Conservation (phyloP, 2,113 vertebrate genomes). For the Uropsilus gracilis region DNA sequence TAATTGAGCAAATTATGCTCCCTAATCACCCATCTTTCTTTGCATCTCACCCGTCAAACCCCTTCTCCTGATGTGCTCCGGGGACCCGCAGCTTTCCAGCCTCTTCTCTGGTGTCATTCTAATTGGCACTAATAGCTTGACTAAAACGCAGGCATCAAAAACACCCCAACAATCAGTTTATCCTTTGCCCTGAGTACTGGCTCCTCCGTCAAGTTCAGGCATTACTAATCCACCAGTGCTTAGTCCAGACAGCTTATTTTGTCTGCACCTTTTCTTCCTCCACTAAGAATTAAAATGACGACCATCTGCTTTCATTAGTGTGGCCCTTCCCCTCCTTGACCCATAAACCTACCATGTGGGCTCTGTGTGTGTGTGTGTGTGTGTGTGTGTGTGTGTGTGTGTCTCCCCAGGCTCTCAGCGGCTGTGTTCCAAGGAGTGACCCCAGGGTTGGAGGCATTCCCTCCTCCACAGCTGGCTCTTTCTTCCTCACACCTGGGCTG, state of each 20-base stretch:
- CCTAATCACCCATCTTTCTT: conserved; percentile 69
- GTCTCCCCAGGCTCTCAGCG: not conserved
- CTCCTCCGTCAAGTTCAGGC: conserved; percentile 59
- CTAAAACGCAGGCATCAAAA: conserved; percentile 67
- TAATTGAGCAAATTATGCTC: conserved; percentile 76
- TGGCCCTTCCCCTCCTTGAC: not conserved
- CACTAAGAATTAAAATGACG: conserved; percentile 56
- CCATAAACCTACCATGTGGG: not conserved
- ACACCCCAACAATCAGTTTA: conserved; percentile 63
- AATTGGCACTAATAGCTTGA: conserved; percentile 77
- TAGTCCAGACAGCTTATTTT: conserved; percentile 50
- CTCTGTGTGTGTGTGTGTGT: accelerated
- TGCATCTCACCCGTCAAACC: conserved; percentile 53
- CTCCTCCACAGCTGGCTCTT: not conserved
- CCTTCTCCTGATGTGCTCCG: conserved; percentile 53
- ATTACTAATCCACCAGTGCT: conserved; percentile 54
- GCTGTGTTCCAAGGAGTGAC: not conserved
- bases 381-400: accelerated
- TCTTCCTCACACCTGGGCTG: conserved; percentile 73
- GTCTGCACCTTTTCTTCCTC: conserved; percentile 52
- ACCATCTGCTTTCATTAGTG: conserved; percentile 41
- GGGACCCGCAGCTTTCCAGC: conserved; percentile 42
- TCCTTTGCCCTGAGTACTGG: conserved; percentile 68
- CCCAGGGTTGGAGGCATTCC: accelerated
- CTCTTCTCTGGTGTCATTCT: conserved; percentile 75